These are phyloP conservation scores for Sclerodermus sp. DNA, from an alignment of 2,888 invertebrate species.

Conservation along the genomic window DNA sequence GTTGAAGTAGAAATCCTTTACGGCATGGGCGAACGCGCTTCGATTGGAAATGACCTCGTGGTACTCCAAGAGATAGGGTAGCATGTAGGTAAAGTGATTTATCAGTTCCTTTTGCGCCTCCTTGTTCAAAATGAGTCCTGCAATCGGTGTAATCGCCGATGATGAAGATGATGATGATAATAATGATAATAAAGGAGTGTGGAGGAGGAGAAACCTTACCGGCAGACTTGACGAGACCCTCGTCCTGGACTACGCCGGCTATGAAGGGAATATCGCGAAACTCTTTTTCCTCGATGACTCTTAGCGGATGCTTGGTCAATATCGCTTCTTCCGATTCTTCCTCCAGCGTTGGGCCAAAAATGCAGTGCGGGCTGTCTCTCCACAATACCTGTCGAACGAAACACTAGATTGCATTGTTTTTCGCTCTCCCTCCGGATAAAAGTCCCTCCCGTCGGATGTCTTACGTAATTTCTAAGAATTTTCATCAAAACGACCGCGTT, in stretches of 20 bases:
- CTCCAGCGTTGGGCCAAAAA: constrained; percentile 46
- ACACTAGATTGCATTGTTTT: too few relatives aligned
- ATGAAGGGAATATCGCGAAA: constrained; percentile 49
- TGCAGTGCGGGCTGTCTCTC: constrained; percentile 19
- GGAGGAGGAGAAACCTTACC: constrained; percentile 33
- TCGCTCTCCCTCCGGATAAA: too few relatives aligned
- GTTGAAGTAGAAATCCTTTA: constrained; percentile 34
- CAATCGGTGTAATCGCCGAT: not conserved
- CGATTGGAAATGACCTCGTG: constrained; percentile 22
- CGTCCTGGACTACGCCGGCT: constrained; percentile 38
- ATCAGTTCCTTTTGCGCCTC: constrained; percentile 10
- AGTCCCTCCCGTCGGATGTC: too few relatives aligned
- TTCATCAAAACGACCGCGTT: constrained; percentile 4
- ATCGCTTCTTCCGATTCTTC: constrained; percentile 39
- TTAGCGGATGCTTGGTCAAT: constrained; percentile 38
- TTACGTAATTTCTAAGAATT: constrained; percentile 14
- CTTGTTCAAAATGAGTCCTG: constrained; percentile 14
- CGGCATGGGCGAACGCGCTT: constrained; percentile 17
- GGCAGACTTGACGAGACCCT: constrained; percentile 32
- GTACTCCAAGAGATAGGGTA: constrained; percentile 18
- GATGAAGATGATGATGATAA: too few relatives aligned
- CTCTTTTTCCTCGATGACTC: constrained; percentile 22
- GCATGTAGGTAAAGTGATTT: constrained; percentile 21
- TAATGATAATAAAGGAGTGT: not conserved
- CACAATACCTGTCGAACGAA: too few relatives aligned